These are phyloP conservation scores for Rhyacophila evoluta DNA, from an alignment of 2,888 invertebrate genomes.

Conservation along the genomic window DNA sequence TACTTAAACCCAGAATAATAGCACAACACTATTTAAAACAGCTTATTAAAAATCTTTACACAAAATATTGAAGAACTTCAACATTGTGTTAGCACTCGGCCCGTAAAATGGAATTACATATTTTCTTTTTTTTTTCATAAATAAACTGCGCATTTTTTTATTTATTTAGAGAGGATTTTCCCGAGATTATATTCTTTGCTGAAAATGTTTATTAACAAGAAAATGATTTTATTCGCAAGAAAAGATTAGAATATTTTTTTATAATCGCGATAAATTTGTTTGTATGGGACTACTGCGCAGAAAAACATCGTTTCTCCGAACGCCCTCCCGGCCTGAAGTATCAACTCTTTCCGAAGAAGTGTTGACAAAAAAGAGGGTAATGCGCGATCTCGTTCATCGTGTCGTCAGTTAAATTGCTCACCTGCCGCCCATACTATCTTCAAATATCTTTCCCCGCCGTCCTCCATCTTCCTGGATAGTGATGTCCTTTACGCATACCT, in stretches of 20 bases:
- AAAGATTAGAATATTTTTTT: too few relatives aligned
- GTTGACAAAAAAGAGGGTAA: not conserved
- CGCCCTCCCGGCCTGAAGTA: not conserved
- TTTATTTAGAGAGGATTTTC: too few relatives aligned
- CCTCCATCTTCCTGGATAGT: not conserved
- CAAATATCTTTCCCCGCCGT: not conserved
- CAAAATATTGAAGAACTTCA: too few relatives aligned
- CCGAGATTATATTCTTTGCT: not conserved
- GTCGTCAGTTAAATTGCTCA: conserved; percentile 18
- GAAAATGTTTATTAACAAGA: not conserved
- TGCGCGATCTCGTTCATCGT: not conserved
- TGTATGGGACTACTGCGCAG: not conserved
- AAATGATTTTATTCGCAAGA: too few relatives aligned
- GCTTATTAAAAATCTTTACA: too few relatives aligned
- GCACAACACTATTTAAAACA: too few relatives aligned
- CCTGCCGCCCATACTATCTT: conserved; percentile 16
- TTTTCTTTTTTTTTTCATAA: too few relatives aligned
- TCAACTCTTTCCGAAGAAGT: not conserved
- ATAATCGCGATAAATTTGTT: not conserved
- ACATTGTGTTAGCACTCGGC: too few relatives aligned
- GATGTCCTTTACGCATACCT: too few relatives aligned
- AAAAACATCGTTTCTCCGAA: not conserved
- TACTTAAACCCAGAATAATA: too few relatives aligned
- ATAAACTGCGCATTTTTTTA: too few relatives aligned
- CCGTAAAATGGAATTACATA: too few relatives aligned